These are phyloP conservation scores for Caerostris extrusa DNA, from an alignment of 1,140 invertebrate genomes.

Conservation along the genomic window DNA sequence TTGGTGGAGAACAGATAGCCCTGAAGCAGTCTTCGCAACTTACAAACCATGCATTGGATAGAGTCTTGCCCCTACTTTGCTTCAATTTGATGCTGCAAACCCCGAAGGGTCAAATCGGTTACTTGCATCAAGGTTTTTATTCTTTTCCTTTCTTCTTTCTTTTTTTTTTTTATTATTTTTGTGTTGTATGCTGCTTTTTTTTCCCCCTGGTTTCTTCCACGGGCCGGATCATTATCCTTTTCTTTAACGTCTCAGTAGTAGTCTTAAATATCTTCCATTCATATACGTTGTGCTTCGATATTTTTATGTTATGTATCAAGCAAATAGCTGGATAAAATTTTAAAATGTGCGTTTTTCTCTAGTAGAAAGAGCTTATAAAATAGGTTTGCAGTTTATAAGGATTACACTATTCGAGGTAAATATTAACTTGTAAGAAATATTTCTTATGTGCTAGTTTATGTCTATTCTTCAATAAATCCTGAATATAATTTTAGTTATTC, in stretches of 20 bases:
- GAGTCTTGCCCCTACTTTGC: constrained; percentile 7
- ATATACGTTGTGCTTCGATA: too few relatives aligned
- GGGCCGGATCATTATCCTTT: background rate
- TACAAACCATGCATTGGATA: constrained; percentile 15
- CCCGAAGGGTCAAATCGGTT: constrained; percentile 53
- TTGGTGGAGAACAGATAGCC: constrained; percentile 4
- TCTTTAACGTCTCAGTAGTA: background rate
- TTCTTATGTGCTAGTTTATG: too few relatives aligned
- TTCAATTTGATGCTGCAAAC: constrained; percentile 44
- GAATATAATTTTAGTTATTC: too few relatives aligned
- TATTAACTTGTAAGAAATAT: too few relatives aligned
- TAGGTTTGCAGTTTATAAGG: too few relatives aligned
- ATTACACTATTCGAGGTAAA: too few relatives aligned
- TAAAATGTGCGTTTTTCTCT: too few relatives aligned
- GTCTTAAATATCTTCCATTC: background rate
- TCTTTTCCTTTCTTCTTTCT: background rate
- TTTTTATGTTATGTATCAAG: too few relatives aligned
- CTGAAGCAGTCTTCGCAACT: background rate
- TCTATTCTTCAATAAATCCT: too few relatives aligned
- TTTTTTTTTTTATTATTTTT: constrained; percentile 10
- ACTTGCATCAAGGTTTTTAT: constrained; percentile 41
- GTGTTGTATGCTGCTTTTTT: background rate
- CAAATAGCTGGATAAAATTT: too few relatives aligned
- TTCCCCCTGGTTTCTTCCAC: background rate
- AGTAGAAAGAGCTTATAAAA: too few relatives aligned